Conservation (phyloP, 2,888 invertebrate species). For the Dendrolimus houi region DNA sequence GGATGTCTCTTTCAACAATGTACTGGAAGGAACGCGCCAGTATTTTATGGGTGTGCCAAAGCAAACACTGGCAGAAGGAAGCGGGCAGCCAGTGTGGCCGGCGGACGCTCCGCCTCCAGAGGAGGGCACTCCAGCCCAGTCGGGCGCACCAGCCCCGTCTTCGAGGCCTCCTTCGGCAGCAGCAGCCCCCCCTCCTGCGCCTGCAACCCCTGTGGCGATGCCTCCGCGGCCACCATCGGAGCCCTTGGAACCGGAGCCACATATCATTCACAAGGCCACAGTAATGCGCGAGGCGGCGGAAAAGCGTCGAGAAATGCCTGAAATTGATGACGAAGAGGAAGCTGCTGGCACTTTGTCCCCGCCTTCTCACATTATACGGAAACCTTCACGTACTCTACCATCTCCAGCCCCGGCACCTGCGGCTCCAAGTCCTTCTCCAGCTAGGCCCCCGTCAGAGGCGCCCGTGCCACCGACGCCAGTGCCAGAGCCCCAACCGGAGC, state of each 20-base stretch:
- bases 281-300: constrained; percentile 72
- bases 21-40: constrained; percentile 89
- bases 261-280: constrained; percentile 71
- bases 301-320: constrained; percentile 60
- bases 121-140: constrained; percentile 59
- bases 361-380: constrained; percentile 68
- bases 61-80: constrained; percentile 55
- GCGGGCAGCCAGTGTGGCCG: constrained; percentile 54
- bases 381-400: constrained; percentile 46
- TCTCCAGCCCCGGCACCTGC: constrained; percentile 59
- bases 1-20: constrained; percentile 86
- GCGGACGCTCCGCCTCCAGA: constrained; percentile 43
- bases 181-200: constrained; percentile 49
- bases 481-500: constrained; percentile 41
- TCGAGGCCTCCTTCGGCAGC: constrained; percentile 71
- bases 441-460: constrained; percentile 47
- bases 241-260: constrained; percentile 70
- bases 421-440: constrained; percentile 53
- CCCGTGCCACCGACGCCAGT: constrained; percentile 29
- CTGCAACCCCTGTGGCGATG: constrained; percentile 39
- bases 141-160: constrained; percentile 58
- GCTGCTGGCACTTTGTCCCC: constrained; percentile 55
- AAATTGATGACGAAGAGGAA: constrained; percentile 64
- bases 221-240: constrained; percentile 68
- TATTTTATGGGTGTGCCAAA: constrained; percentile 88